These are phyloP conservation scores for Darevskia mixta DNA, from an alignment of 2,797 vertebrate genomes.

Conservation along the genomic window DNA sequence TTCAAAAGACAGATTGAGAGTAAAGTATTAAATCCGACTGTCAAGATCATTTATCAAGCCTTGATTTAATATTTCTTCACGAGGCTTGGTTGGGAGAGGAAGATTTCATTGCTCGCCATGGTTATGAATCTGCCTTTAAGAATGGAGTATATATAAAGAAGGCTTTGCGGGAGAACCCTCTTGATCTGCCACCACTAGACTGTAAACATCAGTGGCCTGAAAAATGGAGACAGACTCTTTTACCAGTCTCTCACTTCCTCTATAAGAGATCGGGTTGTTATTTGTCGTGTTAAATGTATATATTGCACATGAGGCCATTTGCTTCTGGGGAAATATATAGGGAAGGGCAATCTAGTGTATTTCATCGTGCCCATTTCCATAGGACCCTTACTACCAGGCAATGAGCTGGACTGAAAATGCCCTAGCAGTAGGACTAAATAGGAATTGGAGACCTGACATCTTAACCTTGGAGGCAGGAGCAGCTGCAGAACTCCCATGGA, in stretches of 20 bases:
- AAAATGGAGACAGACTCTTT: not conserved
- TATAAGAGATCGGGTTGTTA: not conserved
- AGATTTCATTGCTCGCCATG: not conserved
- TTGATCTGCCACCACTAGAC: not conserved
- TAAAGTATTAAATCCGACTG: constrained; percentile 18
- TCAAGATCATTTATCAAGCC: constrained; percentile 31
- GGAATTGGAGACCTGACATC: too few relatives aligned
- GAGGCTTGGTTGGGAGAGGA: not conserved
- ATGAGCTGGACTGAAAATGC: not conserved
- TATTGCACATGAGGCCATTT: not conserved
- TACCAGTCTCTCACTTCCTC: too few relatives aligned
- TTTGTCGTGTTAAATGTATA: not conserved
- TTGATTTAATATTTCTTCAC: constrained; percentile 31
- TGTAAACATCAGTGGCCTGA: not conserved
- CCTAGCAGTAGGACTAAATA: too few relatives aligned
- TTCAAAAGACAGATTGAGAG: constrained; percentile 33
- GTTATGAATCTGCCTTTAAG: not conserved
- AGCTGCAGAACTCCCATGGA: too few relatives aligned
- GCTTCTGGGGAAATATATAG: not conserved
- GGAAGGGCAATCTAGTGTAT: not conserved
- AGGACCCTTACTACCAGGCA: not conserved
- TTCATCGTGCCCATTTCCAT: not conserved
- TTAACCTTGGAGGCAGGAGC: too few relatives aligned
- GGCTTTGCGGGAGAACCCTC: not conserved
- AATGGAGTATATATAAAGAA: not conserved